Evolutionary conservation across 2,888 invertebrate species (phyloP), one percentile per base, ranked within the genome.

Genomic region (Parnassius glacialis): DNA sequence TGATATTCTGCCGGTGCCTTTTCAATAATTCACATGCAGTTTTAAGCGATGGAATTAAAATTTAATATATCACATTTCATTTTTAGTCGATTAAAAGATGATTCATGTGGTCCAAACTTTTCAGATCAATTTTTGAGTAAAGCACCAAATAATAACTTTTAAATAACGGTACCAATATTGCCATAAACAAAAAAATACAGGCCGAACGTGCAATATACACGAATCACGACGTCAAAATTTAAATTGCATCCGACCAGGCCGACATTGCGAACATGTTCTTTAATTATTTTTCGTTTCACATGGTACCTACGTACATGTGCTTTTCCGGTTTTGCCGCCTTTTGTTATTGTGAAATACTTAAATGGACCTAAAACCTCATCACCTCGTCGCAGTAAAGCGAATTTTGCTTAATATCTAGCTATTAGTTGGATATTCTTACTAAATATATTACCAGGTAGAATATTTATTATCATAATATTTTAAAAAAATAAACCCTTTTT

Each of bases 301-400:
- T 43, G 3, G 43, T 43, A 43, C 10, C 10, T 10, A 10, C 34
- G 7, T 5, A 20, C 20, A 20, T 20, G 20, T 2, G 1, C n/a
- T 50, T 50, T 13, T 50, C 50, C 50, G 50, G 50, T 50, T 50
- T 50, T 50, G 10, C 50, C 50, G 50, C 20, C 9, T 50, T 47
- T 50, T 50, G 50, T 50, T 20, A n/a, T 50, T 20, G 10, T 20
- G 10, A 16, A 50, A 16, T 48, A 16, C 13, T 16, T 13, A 48
- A 20, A 13, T 20, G 13, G 10, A 50, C 9, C 1, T 7, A 20
- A 16, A 16, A 16, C 16, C 16, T 16, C 16, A 3, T 25, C 25
- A 25, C 50, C 50, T 20, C 16, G 16, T 50, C 7, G 10, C 20
- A 50, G 20, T 20, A 10, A 50, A 16, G 1, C 20, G 50, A 7